Evolutionary conservation across 2,797 vertebrate genomes (phyloP).

Genomic region (Galaxias olidus): DNA sequence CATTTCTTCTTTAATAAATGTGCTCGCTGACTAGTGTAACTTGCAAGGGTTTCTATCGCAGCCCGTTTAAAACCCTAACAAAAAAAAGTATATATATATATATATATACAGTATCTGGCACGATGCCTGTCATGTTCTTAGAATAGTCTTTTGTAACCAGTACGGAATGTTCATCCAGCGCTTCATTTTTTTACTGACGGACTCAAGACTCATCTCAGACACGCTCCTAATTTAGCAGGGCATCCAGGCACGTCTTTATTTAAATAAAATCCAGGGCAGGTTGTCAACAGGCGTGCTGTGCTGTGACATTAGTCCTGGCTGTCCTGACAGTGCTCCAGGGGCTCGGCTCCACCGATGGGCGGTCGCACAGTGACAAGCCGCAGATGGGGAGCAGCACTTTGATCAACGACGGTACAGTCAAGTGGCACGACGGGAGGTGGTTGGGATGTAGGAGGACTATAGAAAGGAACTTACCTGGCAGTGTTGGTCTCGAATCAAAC

Average conservation of each 20-base stretch:
- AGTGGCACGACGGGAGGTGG: conserved; percentile 26
- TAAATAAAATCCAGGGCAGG: conserved; percentile 60
- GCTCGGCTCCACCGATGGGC: conserved; percentile 55
- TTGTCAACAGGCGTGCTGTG: conserved; percentile 61
- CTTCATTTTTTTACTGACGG: background rate
- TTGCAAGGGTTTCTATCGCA: no score
- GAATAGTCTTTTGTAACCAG: background rate
- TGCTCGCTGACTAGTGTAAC: no score
- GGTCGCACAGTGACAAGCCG: conserved; percentile 43
- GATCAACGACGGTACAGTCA: conserved; percentile 42
- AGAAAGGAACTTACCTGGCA: background rate
- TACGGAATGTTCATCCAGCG: conserved; percentile 4
- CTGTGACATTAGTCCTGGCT: conserved; percentile 67
- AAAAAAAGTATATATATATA: no score
- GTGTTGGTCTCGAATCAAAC: no score
- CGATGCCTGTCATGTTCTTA: no score
- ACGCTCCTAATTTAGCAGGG: background rate
- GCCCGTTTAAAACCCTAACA: no score
- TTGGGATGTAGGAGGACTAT: conserved; percentile 38
- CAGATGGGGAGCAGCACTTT: conserved; percentile 44
- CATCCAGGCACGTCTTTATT: conserved; percentile 61
- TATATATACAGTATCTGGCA: no score
- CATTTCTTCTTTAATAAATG: no score
- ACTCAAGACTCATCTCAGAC: background rate
- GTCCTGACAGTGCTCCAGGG: conserved; percentile 49